Evolutionary conservation across 2,888 invertebrate species (phyloP).

Genomic region (Volucella bombylans): DNA sequence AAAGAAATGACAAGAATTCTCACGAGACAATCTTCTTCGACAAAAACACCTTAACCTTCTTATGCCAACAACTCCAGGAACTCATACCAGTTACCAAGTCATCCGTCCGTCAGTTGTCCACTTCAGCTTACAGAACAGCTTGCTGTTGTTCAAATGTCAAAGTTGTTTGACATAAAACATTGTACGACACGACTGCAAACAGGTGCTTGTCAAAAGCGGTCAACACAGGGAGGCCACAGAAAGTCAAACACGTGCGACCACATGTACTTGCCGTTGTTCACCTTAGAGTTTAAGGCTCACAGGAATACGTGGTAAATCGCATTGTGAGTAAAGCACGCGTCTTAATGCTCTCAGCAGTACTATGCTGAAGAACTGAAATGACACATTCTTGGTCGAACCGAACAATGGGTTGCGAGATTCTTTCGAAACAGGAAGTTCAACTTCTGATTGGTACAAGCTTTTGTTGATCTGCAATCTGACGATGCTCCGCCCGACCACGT

Average conservation of each 20-base stretch:
- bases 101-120: conserved; percentile 5
- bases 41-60: conserved; percentile 53
- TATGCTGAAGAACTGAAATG: conserved; percentile 50
- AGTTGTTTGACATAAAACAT: conserved; percentile 71
- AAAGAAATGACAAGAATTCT: conserved; percentile 54
- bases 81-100: conserved; percentile 41
- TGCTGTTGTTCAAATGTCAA: conserved; percentile 68
- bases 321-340: conserved; percentile 62
- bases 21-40: conserved; percentile 18
- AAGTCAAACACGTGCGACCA: conserved; percentile 51
- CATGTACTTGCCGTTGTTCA: conserved; percentile 59
- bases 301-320: conserved; percentile 14
- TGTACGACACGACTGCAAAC: conserved; percentile 68
- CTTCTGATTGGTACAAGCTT: conserved; percentile 65
- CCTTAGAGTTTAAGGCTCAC: conserved; percentile 49
- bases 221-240: conserved; percentile 49
- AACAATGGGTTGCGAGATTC: conserved; percentile 56
- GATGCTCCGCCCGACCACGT: conserved; percentile 62
- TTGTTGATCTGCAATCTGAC: conserved; percentile 53
- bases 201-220: conserved; percentile 68
- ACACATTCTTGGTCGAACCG: conserved; percentile 9
- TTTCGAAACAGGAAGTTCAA: conserved; percentile 64
- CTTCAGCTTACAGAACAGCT: conserved; percentile 27
- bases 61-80: conserved; percentile 63
- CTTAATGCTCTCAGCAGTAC: conserved; percentile 54